Evolutionary conservation across 2,888 invertebrate species (phyloP).

Genomic region (Suillia variegata): DNA sequence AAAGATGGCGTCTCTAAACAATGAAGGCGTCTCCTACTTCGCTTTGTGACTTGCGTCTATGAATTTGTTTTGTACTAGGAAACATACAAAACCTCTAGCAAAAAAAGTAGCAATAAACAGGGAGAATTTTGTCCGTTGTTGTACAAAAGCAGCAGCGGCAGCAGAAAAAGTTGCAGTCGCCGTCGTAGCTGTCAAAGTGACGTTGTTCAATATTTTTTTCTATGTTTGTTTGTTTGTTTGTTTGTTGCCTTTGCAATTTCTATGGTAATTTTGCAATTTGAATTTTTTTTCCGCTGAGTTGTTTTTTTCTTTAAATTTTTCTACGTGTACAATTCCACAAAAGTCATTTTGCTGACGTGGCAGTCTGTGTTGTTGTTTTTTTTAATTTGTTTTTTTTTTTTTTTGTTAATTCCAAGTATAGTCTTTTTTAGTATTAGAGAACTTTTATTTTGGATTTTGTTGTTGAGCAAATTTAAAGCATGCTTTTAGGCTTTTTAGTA

Average conservation of each 20-base stretch:
- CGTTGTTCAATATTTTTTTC: not conserved
- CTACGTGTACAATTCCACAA: slow-evolving; percentile 4
- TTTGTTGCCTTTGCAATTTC: slow-evolving; percentile 33
- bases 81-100: no score
- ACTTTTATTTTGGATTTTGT: no score
- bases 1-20: not conserved
- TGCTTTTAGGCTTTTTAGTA: no score
- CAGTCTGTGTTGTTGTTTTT: slow-evolving; percentile 5
- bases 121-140: no score
- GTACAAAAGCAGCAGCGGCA: no score
- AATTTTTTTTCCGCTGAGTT: slow-evolving; percentile 22
- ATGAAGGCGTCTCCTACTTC: not conserved
- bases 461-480: no score
- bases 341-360: not conserved
- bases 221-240: slow-evolving; percentile 16
- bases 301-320: slow-evolving; percentile 18
- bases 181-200: not conserved
- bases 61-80: no score
- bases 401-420: no score
- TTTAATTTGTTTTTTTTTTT: no score
- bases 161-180: not conserved
- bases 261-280: not conserved
- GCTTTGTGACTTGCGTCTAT: no score
- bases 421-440: no score
- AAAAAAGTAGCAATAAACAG: no score